Percentiles rank a stretch among this genome's conserved stretches.
Conservation (phyloP, 2,797 vertebrate species). For the Hafferia zeledoni region DNA sequence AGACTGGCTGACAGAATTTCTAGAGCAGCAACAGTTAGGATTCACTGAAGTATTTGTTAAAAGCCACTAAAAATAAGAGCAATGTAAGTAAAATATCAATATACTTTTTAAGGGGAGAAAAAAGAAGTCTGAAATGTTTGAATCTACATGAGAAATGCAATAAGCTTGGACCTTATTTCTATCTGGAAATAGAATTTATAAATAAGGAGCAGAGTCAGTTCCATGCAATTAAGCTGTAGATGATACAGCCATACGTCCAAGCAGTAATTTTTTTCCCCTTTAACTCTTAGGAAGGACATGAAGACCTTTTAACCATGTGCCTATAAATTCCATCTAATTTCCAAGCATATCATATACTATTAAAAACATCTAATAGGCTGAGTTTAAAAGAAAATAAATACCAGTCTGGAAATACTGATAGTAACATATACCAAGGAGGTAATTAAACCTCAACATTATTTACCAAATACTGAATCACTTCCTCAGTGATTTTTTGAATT, state of each 20-base stretch:
- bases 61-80: not conserved
- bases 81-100: not conserved
- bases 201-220: not conserved
- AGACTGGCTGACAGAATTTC: not conserved
- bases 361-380: not conserved
- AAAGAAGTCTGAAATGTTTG: not conserved
- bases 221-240: not conserved
- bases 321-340: not conserved
- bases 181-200: not conserved
- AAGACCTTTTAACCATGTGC: not conserved
- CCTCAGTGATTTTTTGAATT: no score
- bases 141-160: not conserved
- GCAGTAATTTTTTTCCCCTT: not conserved
- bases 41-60: not conserved
- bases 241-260: not conserved
- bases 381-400: not conserved
- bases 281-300: not conserved
- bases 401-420: not conserved
- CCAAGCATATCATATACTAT: not conserved
- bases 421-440: not conserved
- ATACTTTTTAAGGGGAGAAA: not conserved
- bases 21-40: accelerated
- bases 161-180: not conserved
- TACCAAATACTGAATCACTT: not conserved
- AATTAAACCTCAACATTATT: not conserved